Conservation (phyloP, 2,113 vertebrate species). For the Chrysochloris asiatica region DNA sequence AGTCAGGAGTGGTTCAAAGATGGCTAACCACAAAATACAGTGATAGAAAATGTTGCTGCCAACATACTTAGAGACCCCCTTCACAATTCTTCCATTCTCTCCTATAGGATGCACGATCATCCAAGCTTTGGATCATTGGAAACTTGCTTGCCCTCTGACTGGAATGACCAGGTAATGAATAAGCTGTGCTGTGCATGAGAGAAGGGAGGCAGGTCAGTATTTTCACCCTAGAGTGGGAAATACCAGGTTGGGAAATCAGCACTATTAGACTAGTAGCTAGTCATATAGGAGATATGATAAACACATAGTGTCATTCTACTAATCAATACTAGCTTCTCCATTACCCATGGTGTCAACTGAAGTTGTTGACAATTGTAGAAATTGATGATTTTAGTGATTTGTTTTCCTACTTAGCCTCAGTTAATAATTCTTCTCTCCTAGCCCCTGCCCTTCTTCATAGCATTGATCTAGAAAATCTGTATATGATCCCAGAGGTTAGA, state of each 20-base stretch:
- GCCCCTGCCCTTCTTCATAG: background rate
- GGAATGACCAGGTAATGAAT: constrained; percentile 76
- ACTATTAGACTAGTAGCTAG: background rate
- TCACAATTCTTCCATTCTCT: constrained; percentile 17
- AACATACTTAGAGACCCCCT: background rate
- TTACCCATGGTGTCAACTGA: constrained; percentile 8
- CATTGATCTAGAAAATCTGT: background rate
- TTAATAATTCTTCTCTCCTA: constrained; percentile 45
- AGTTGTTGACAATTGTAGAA: constrained; percentile 48
- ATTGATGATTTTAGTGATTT: constrained; percentile 54
- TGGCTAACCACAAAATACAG: background rate
- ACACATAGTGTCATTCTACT: background rate
- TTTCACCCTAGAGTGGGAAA: background rate
- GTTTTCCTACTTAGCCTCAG: constrained; percentile 51
- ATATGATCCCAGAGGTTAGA: constrained; percentile 5
- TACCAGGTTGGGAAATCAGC: background rate
- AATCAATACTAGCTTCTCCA: constrained; percentile 20
- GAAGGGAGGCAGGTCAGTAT: background rate
- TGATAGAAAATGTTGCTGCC: background rate
- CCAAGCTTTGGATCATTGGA: constrained; percentile 2
- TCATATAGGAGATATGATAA: background rate
- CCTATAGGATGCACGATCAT: constrained; percentile 62
- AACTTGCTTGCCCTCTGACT: constrained; percentile 61
- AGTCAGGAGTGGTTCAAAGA: background rate
- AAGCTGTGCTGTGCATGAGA: background rate